phyloP scores from a whole-genome alignment of 2,797 vertebrate species.

The Paguma larvata region DNA sequence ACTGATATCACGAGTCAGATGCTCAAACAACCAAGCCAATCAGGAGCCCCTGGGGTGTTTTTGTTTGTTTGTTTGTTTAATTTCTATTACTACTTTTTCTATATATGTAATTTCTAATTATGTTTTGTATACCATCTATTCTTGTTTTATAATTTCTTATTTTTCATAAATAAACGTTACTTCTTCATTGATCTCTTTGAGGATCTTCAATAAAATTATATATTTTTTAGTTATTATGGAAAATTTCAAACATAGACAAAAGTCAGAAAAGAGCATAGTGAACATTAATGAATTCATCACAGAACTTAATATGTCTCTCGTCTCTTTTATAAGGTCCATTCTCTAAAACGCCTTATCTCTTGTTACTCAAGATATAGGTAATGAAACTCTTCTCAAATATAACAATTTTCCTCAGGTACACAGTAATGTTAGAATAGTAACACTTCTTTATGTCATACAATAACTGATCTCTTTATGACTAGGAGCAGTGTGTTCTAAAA shows the following conservation, averaged over 20 bases:
- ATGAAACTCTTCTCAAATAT: neutral
- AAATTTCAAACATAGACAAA: neutral
- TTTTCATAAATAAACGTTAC: neutral
- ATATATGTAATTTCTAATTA: neutral
- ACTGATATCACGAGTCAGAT: too few species aligned
- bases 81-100: neutral
- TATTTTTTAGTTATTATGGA: neutral
- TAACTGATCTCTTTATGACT: neutral
- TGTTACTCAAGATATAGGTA: neutral
- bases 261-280: neutral
- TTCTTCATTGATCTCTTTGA: slow-evolving; percentile 18
- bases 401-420: neutral
- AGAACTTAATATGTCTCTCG: neutral
- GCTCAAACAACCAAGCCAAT: too few species aligned
- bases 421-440: neutral
- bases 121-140: neutral
- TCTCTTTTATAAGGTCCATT: neutral
- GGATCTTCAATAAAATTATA: neutral
- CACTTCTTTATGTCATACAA: neutral
- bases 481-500: neutral
- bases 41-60: neutral
- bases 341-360: neutral
- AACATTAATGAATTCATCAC: neutral
- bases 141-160: slow-evolving; percentile 6
- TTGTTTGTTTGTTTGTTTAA: neutral